Percentiles rank a stretch among this genome's conserved stretches.
Conservation (phyloP, 2,113 vertebrate species). For the Hoplias malabaricus region DNA sequence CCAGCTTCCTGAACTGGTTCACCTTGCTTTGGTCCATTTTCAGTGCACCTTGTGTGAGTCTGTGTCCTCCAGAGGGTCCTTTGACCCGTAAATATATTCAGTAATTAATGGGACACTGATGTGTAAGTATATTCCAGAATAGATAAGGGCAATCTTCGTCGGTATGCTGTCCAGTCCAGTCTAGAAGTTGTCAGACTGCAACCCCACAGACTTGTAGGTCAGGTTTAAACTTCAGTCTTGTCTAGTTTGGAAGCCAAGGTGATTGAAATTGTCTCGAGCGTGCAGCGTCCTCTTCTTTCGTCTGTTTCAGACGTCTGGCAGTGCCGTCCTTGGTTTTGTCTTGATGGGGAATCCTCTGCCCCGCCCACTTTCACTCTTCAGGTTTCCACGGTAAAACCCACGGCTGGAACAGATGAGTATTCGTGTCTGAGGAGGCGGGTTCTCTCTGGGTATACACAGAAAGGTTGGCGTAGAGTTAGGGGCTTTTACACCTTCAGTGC, state of each 20-base stretch:
- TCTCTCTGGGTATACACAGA: constrained; percentile 62
- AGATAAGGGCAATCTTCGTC: too few relatives aligned
- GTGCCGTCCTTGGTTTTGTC: neutral
- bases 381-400: constrained; percentile 59
- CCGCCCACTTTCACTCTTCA: constrained; percentile 51
- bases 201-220: too few relatives aligned
- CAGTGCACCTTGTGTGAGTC: neutral
- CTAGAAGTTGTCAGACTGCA: too few relatives aligned
- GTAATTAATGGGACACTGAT: too few relatives aligned
- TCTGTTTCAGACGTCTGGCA: neutral
- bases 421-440: constrained; percentile 26
- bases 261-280: too few relatives aligned
- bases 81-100: too few relatives aligned
- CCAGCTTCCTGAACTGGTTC: constrained; percentile 87
- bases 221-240: too few relatives aligned
- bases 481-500: constrained; percentile 52
- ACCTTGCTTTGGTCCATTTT: constrained; percentile 78
- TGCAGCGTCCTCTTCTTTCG: too few relatives aligned
- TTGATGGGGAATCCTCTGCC: constrained; percentile 49
- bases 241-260: too few relatives aligned
- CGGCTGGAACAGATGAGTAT: constrained; percentile 57
- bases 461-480: constrained; percentile 53
- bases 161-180: too few relatives aligned
- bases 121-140: too few relatives aligned
- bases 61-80: neutral